Evolutionary conservation across 2,113 vertebrate species (phyloP).

Genomic region (Pseudolaguvia tuberculata): DNA sequence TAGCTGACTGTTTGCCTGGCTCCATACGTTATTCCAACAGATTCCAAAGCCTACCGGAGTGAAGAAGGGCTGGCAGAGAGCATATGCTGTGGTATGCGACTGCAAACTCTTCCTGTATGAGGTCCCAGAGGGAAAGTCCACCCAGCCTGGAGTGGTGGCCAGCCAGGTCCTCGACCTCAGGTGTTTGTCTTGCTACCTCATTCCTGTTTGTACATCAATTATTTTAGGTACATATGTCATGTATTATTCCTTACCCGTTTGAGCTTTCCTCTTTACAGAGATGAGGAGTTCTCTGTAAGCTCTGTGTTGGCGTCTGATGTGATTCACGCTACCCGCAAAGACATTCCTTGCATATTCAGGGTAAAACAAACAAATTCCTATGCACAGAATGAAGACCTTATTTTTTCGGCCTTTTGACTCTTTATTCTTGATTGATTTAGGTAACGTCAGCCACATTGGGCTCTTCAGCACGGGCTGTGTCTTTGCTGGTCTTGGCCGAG

Average conservation of each 20-base stretch:
- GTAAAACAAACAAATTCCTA: conserved; percentile 57
- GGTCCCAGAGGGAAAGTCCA: conserved; percentile 88
- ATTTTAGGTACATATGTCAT: not conserved
- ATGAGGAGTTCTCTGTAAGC: conserved; percentile 92
- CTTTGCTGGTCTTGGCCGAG: conserved; percentile 88
- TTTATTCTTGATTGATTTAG: conserved; percentile 58
- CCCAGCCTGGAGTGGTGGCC: conserved; percentile 84
- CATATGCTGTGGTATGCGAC: conserved; percentile 90
- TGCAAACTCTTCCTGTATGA: conserved; percentile 95
- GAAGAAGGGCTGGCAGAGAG: conserved; percentile 96
- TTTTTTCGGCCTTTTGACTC: conserved; percentile 38
- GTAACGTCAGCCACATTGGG: conserved; percentile 86
- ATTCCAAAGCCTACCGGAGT: conserved; percentile 95
- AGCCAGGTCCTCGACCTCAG: conserved; percentile 94
- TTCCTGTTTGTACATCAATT: not conserved
- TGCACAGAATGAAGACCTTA: not conserved
- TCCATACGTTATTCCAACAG: conserved; percentile 57
- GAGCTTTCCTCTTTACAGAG: conserved; percentile 64
- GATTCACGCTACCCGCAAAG: conserved; percentile 91
- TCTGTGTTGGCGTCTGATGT: conserved; percentile 92
- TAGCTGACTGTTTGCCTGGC: not conserved
- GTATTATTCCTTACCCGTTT: not conserved
- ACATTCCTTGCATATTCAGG: conserved; percentile 94
- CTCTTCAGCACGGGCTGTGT: conserved; percentile 77
- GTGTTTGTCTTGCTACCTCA: conserved; percentile 57